Evolutionary conservation across 2,797 vertebrate species (phyloP), one percentile per base, ranked within the genome.

Genomic region (Hirundo rustica): DNA sequence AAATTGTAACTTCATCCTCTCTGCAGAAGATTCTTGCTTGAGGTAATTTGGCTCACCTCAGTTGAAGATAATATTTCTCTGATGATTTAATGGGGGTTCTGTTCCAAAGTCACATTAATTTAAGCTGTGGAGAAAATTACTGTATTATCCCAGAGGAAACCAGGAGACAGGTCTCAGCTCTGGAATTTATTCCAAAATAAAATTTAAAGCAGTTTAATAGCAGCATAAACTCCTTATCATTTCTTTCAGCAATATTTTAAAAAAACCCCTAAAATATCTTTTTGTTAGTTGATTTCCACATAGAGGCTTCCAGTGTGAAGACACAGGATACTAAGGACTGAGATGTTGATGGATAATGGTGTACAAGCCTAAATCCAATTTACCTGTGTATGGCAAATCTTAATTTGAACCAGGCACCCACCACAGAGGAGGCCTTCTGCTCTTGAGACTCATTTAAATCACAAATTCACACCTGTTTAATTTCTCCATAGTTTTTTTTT

Each of bases 111-210:
- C 54, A 84, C 53, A 72, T 77, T 82, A 74, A 74, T 88, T 92
- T 90, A 86, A 77, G 53, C 30, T 60, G 53, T 64, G 57, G 55
- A 93, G 73, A 72, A 88, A 83, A 88, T 86, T 25, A 64, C 44
- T 71, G 2, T 74, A 45, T 51, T 92, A 86, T 64, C 71, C 26
- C 42, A 78, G 50, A 91, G 54, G 53, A 86, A 91, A 84, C 22
- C 27, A 44, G 8, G 15, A 26, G 22, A 83, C 16, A 55, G 54
- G 27, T 29, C 20, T 74, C 57, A 91, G 44, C 13, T 88, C 27
- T 71, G 36, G 40, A 77, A 84, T 64, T 68, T 86, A 77, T 93
- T 91, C 38, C 21, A 45, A 91, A 92, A 88, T 73, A 91, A 88
- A 88, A 72, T 57, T 13, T 74, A 81, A 77, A 78, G 15, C 9